Conservation (phyloP, 2,888 invertebrate genomes). For the Leptogaster cylindrica region DNA sequence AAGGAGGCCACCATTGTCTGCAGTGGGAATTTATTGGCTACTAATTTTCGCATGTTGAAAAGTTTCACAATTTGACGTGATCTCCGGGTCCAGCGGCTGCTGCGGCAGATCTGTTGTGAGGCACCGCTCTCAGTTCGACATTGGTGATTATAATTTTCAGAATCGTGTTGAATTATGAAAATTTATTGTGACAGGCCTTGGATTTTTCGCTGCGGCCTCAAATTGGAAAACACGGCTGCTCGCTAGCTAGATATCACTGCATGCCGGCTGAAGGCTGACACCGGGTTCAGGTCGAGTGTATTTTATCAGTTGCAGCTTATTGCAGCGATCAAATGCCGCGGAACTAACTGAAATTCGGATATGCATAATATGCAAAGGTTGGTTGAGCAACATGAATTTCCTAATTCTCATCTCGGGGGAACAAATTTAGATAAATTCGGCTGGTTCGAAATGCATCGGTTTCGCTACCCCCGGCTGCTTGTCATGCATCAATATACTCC, state of each 20-base stretch:
- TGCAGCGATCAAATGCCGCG: not conserved
- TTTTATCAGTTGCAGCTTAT: not conserved
- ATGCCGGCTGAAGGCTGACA: conserved; percentile 21
- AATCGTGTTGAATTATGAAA: conserved; percentile 15
- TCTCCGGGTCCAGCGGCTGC: not conserved
- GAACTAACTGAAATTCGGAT: conserved; percentile 37
- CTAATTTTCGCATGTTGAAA: conserved; percentile 24
- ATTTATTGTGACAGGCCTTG: conserved; percentile 15
- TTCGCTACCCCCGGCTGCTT: not conserved
- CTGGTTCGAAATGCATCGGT: not conserved
- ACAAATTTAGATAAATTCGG: no score
- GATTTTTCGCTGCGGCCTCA: conserved; percentile 3
- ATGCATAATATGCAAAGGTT: conserved; percentile 34
- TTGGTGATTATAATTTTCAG: conserved; percentile 29
- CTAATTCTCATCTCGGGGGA: conserved; percentile 9
- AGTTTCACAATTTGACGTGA: conserved; percentile 28
- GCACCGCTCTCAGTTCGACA: not conserved
- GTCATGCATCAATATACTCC: not conserved
- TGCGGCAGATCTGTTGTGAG: no score
- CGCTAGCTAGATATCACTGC: not conserved
- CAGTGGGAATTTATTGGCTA: conserved; percentile 28
- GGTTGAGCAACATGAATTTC: conserved; percentile 33
- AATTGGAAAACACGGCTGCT: conserved; percentile 10
- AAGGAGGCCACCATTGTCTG: conserved; percentile 1
- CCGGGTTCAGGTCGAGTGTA: conserved; percentile 20